Evolutionary conservation across 2,113 vertebrate genomes (phyloP).

Genomic region (Hiodon alosoides): DNA sequence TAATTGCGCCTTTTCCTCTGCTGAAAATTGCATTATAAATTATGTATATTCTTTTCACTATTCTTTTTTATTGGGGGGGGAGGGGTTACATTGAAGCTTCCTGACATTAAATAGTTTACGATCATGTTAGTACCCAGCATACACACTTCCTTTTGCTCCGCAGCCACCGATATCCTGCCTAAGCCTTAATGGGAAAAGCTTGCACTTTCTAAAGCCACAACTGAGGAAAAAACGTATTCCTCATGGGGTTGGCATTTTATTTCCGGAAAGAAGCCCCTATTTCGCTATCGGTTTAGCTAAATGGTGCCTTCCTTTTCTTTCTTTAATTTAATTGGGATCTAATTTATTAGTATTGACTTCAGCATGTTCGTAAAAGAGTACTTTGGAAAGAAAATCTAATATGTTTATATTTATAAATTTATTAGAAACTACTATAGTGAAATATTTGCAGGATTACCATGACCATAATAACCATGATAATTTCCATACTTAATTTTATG

Average conservation of each 20-base stretch:
- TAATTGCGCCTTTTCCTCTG: conserved; percentile 18
- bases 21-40: conserved; percentile 25
- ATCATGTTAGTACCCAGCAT: background rate
- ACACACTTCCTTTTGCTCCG: background rate
- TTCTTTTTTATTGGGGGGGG: background rate
- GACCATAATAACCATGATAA: no score
- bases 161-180: background rate
- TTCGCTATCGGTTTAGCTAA: conserved; percentile 92
- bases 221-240: background rate
- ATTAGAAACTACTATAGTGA: no score
- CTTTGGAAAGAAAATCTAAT: no score
- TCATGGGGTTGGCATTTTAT: background rate
- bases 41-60: conserved; percentile 15
- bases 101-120: background rate
- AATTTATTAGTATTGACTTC: no score
- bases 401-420: no score
- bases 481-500: no score
- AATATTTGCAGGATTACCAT: no score
- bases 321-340: no score
- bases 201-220: background rate
- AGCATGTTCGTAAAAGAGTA: no score
- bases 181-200: background rate
- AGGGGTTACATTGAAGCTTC: background rate
- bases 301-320: conserved; percentile 78
- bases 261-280: conserved; percentile 87